Evolutionary conservation across 1,140 invertebrate species (phyloP).

Genomic region (Stenopsyche tienmushanensis): DNA sequence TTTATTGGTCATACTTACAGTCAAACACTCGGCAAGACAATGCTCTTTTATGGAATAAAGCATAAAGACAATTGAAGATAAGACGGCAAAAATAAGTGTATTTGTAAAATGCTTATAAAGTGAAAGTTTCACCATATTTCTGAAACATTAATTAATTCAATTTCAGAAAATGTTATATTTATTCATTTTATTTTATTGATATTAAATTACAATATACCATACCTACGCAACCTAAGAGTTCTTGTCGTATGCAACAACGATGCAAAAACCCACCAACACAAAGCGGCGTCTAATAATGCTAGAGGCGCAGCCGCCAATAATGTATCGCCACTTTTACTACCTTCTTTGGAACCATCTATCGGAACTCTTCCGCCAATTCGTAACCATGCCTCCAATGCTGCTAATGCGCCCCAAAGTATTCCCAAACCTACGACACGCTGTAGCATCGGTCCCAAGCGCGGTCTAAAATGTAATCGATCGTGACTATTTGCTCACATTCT

Average conservation of each 20-base stretch:
- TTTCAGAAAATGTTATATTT: conserved; percentile 9
- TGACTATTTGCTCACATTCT: too few species aligned
- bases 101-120: conserved; percentile 93
- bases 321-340: conserved; percentile 62
- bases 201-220: conserved; percentile 42
- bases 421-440: conserved; percentile 85
- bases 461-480: too few species aligned
- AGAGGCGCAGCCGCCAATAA: conserved; percentile 74
- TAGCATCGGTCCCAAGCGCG: conserved; percentile 80
- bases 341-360: conserved; percentile 55
- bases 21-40: conserved; percentile 67
- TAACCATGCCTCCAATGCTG: conserved; percentile 79
- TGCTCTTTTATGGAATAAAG: conserved; percentile 85
- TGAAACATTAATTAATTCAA: conserved; percentile 49
- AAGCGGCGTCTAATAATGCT: conserved; percentile 69
- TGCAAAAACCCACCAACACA: conserved; percentile 85
- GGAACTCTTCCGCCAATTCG: conserved; percentile 61
- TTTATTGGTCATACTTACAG: conserved; percentile 57
- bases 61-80: conserved; percentile 89
- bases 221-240: conserved; percentile 78
- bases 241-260: conserved; percentile 87
- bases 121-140: conserved; percentile 85
- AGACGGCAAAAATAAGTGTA: conserved; percentile 84
- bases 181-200: conserved; percentile 3
- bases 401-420: conserved; percentile 77